Evolutionary conservation across 2,888 invertebrate genomes (phyloP), one percentile per base, ranked within the genome.

Genomic region (Acleris laterana): DNA sequence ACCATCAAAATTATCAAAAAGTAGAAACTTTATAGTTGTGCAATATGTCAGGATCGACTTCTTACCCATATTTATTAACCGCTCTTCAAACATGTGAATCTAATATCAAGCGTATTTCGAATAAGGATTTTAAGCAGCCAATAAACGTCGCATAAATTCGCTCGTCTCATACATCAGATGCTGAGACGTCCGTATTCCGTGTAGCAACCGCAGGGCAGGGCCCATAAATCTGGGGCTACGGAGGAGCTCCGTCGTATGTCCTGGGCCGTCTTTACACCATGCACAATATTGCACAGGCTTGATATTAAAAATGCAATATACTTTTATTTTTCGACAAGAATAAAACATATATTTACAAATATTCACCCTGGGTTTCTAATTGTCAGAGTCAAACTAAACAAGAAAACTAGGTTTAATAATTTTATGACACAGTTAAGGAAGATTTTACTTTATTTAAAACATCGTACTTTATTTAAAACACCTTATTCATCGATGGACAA

Each of bases 131-230:
- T 51, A 51, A 32, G 19, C 22, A 66, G 71, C 75, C 77, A 80
- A 84, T 83, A 82, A 79, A 81, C 78, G 84, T 84, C 83, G 76
- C 78, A 84, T 86, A 85, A 84, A 86, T 85, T 81, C 74, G 73
- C 62, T 73, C 77, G 80, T 83, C 79, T 80, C 77, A 72, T 74
- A 72, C 75, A 72, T 76, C 76, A 78, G 74, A 63, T 65, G 74
- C 72, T 76, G 77, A 79, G 81, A 79, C 78, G 79, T 77, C 81
- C 65, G 65, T 79, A 78, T 76, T 75, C 79, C 65, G 63, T 76
- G 74, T 68, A 68, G 78, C 75, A 77, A 77, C 81, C 82, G 73
- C 83, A 81, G 79, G 80, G 78, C 77, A 83, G 82, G 81, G 78
- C 73, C 82, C 68, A 88, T 89, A 89, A 89, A 89, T 89, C 86